Evolutionary conservation across 2,113 vertebrate genomes (phyloP).

Genomic region (Bubo blakistoni): DNA sequence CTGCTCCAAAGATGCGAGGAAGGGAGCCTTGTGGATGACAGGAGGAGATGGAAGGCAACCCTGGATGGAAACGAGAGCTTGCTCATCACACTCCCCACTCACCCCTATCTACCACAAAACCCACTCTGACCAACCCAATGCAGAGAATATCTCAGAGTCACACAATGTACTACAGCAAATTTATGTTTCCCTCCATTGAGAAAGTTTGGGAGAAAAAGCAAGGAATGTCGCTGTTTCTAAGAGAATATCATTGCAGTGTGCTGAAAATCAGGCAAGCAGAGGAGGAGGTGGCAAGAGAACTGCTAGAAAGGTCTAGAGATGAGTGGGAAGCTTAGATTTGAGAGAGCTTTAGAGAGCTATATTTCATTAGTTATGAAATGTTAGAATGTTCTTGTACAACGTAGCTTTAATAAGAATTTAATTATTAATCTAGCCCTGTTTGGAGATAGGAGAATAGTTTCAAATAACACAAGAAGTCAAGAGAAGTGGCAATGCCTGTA

Average conservation of each 20-base stretch:
- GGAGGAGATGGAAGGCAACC: neutral
- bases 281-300: neutral
- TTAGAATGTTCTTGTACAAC: neutral
- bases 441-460: neutral
- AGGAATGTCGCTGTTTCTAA: accelerated
- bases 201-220: neutral
- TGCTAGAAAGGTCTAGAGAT: neutral
- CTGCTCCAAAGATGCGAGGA: neutral
- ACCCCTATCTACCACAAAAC: neutral
- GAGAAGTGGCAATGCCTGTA: neutral
- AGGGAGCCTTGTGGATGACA: neutral
- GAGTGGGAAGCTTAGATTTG: neutral
- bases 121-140: neutral
- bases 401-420: neutral
- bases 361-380: neutral
- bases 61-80: accelerated
- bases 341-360: neutral
- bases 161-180: neutral
- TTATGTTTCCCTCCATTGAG: accelerated
- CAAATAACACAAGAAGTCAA: neutral
- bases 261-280: neutral
- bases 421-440: neutral
- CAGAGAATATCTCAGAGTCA: neutral
- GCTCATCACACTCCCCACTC: neutral
- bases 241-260: neutral